Evolutionary conservation across 2,113 vertebrate genomes (phyloP).

Genomic region (Myrmecobius fasciatus): DNA sequence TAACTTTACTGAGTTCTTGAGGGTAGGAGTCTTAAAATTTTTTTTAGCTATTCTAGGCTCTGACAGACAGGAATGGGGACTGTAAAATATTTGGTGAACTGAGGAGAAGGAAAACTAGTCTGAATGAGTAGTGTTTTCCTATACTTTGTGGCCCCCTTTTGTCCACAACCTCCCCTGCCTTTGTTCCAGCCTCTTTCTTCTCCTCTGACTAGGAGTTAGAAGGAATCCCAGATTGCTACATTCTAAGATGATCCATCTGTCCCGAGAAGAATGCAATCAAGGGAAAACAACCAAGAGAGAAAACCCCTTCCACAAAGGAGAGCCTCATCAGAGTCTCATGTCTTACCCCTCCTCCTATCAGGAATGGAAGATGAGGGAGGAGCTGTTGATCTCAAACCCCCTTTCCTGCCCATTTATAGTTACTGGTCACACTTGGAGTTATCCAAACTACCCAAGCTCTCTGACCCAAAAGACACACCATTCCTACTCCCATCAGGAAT

Average conservation of each 20-base stretch:
- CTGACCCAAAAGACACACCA: background rate
- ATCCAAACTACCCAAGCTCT: background rate
- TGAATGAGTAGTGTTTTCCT: constrained; percentile 5
- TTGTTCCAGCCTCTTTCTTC: background rate
- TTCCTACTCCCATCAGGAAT: background rate
- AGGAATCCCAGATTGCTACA: background rate
- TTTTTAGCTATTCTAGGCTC: too few species aligned
- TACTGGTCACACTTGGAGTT: background rate
- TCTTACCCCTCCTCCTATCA: background rate
- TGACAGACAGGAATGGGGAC: too few species aligned
- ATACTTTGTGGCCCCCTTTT: too few species aligned
- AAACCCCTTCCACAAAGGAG: background rate
- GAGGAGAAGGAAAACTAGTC: background rate
- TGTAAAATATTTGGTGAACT: too few species aligned
- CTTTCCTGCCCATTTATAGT: background rate
- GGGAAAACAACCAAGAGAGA: background rate
- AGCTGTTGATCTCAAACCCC: background rate
- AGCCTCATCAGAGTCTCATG: background rate
- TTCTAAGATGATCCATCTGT: constrained; percentile 9
- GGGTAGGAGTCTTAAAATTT: too few species aligned
- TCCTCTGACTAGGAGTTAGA: background rate
- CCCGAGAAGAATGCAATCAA: background rate
- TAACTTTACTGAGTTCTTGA: too few species aligned
- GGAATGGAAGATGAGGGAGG: background rate
- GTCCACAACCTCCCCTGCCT: background rate